A percentile compares a stretch with the other conserved stretches of the same genome.
Evolutionary conservation across 1,140 invertebrate genomes (phyloP).

Genomic region (Drosophila subpulchrella): DNA sequence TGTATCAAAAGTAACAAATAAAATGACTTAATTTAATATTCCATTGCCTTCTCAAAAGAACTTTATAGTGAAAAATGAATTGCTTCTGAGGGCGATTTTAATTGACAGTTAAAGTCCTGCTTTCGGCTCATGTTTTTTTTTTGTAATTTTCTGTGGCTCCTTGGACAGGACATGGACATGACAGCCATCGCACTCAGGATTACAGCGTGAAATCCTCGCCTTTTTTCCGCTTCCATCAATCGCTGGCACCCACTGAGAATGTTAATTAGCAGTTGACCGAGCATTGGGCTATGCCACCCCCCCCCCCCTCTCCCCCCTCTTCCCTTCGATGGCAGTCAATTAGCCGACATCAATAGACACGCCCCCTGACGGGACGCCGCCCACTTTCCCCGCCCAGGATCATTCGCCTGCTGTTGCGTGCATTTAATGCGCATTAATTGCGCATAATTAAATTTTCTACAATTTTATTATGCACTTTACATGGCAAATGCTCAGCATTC

Average conservation of each 20-base stretch:
- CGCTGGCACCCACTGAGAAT: slow-evolving; percentile 25
- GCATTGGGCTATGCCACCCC: slow-evolving; percentile 6
- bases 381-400: neutral
- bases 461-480: slow-evolving; percentile 77
- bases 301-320: neutral
- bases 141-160: neutral
- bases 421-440: slow-evolving; percentile 77
- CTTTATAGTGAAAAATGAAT: neutral
- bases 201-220: slow-evolving; percentile 1
- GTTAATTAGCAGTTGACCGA: slow-evolving; percentile 52
- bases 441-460: slow-evolving; percentile 77
- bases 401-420: slow-evolving; percentile 50
- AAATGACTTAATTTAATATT: too few species aligned
- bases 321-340: slow-evolving; percentile 47
- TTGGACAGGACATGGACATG: slow-evolving; percentile 3
- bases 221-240: slow-evolving; percentile 16
- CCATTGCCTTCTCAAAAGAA: too few species aligned
- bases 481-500: slow-evolving; percentile 48
- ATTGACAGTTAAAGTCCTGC: slow-evolving; percentile 11
- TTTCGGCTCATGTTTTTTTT: neutral
- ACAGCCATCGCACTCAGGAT: neutral
- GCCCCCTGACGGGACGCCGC: slow-evolving; percentile 5
- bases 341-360: slow-evolving; percentile 55
- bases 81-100: neutral
- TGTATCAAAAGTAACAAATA: too few species aligned